Conservation (phyloP, 2,888 invertebrate species). For the Zootermopsis nevadensis region DNA sequence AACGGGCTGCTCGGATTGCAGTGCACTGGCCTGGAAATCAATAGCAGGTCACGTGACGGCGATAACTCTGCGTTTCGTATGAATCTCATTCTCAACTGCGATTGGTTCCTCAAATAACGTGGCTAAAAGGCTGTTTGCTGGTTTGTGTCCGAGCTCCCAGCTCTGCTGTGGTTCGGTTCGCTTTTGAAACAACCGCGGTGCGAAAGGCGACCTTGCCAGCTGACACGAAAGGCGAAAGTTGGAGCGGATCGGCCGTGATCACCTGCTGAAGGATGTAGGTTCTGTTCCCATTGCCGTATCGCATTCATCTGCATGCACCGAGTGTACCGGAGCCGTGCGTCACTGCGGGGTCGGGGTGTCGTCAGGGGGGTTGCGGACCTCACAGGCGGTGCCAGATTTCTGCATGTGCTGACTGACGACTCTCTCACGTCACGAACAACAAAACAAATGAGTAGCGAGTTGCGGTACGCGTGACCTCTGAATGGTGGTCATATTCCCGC, state of each 20-base stretch:
- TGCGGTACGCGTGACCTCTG: constrained; percentile 1
- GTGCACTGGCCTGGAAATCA: no score
- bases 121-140: no score
- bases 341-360: no score
- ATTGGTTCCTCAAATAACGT: no score
- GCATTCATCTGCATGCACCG: not conserved
- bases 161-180: no score
- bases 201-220: not conserved
- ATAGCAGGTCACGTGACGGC: no score
- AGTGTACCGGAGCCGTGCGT: no score
- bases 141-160: no score
- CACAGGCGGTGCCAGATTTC: not conserved
- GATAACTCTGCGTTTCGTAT: no score
- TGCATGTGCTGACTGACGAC: not conserved
- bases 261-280: not conserved
- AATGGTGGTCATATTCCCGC: constrained; percentile 1
- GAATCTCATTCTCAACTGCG: no score
- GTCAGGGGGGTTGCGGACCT: no score
- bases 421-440: not conserved
- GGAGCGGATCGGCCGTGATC: not conserved
- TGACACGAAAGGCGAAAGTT: not conserved
- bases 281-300: not conserved
- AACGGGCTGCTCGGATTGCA: not conserved
- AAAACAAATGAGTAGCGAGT: constrained; percentile 32
- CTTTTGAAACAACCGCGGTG: not conserved